Percentiles rank a stretch among this genome's conserved stretches.
These are phyloP conservation scores for Acromyrmex heyeri DNA, from an alignment of 1,140 invertebrate genomes.

Conservation along the genomic window DNA sequence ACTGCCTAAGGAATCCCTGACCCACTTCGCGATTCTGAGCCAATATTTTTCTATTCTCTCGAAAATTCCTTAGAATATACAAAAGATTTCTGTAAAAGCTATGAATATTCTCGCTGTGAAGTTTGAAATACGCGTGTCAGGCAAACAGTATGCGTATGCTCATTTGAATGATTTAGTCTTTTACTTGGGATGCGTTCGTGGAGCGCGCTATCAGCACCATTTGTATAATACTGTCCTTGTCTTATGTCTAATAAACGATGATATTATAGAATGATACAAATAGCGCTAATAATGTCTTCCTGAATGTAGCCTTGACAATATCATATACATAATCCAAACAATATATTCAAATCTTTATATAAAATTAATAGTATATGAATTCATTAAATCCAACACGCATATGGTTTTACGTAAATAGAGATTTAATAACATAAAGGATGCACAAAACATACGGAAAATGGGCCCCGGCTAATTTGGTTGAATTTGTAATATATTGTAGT, in stretches of 20 bases:
- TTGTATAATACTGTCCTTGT: no score
- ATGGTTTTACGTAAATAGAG: no score
- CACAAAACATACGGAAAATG: no score
- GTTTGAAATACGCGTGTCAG: slow-evolving; percentile 16
- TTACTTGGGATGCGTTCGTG: neutral
- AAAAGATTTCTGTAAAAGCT: slow-evolving; percentile 52
- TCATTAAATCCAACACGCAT: neutral
- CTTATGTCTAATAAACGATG: no score
- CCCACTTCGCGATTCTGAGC: slow-evolving; percentile 67
- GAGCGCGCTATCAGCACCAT: no score
- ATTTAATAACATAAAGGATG: no score
- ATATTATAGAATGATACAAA: no score
- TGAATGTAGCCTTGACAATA: neutral
- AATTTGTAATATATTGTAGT: no score
- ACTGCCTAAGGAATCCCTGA: slow-evolving; percentile 73
- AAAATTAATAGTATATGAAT: neutral
- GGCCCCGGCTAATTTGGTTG: no score
- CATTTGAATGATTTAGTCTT: neutral
- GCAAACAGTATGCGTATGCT: slow-evolving; percentile 18
- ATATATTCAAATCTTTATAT: neutral
- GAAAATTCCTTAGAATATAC: slow-evolving; percentile 52
- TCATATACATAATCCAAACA: neutral
- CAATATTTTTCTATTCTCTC: slow-evolving; percentile 74
- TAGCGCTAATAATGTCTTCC: no score
- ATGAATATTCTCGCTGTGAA: slow-evolving; percentile 64